phyloP scores from a whole-genome alignment of 1,140 invertebrate species.

The Panagrolaimus sp. region DNA sequence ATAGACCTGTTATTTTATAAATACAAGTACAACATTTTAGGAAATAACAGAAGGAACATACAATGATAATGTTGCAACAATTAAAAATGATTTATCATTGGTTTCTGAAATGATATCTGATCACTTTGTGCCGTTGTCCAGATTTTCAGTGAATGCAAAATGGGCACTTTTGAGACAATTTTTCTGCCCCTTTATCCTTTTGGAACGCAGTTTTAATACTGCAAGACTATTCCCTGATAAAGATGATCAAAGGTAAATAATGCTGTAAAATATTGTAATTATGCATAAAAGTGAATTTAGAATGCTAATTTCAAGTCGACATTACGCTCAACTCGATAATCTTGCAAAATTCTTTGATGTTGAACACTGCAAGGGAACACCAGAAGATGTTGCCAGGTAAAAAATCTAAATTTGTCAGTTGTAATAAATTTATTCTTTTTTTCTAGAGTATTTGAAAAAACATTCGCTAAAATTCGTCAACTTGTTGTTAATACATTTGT shows the following conservation, averaged over 20 bases:
- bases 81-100: neutral
- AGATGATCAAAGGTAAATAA: neutral
- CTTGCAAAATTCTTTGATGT: neutral
- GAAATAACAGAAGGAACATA: conserved; percentile 3
- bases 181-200: neutral
- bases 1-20: neutral
- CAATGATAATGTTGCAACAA: neutral
- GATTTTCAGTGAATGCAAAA: neutral
- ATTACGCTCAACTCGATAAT: neutral
- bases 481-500: neutral
- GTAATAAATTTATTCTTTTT: neutral
- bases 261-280: no score
- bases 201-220: neutral
- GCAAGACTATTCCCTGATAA: neutral
- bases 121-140: neutral
- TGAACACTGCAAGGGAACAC: neutral
- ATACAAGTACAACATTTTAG: neutral
- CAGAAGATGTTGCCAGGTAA: neutral
- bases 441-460: neutral
- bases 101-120: neutral
- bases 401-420: neutral
- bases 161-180: neutral
- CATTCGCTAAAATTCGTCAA: neutral
- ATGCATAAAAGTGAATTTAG: neutral
- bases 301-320: neutral